Evolutionary conservation across 2,888 invertebrate genomes (phyloP).

Genomic region (Biston stratarius): DNA sequence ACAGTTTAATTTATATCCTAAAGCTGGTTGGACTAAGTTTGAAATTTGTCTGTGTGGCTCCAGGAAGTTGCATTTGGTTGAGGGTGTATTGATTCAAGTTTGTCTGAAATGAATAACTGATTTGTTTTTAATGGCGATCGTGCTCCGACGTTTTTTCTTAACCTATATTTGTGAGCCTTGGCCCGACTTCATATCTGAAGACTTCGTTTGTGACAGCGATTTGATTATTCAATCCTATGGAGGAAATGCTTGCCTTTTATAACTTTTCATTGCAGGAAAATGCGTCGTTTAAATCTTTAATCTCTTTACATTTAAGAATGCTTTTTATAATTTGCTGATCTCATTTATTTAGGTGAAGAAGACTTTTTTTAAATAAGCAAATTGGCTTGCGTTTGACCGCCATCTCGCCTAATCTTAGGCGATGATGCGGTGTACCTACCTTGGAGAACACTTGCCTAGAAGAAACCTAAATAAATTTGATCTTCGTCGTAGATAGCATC

Average conservation of each 20-base stretch:
- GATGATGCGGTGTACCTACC: too few species aligned
- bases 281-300: neutral
- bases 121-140: slow-evolving; percentile 71
- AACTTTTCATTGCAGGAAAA: slow-evolving; percentile 2
- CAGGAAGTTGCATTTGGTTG: slow-evolving; percentile 61
- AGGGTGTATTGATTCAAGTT: slow-evolving; percentile 67
- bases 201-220: slow-evolving; percentile 43
- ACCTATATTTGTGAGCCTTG: slow-evolving; percentile 71
- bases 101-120: slow-evolving; percentile 62
- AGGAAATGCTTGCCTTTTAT: slow-evolving; percentile 20
- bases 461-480: too few species aligned
- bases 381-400: too few species aligned
- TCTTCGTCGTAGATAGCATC: too few species aligned
- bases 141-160: slow-evolving; percentile 64
- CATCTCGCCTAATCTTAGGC: too few species aligned
- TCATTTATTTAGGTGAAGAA: too few species aligned
- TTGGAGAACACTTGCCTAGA: too few species aligned
- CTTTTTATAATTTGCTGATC: too few species aligned
- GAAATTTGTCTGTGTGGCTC: slow-evolving; percentile 45
- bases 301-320: too few species aligned
- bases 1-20: slow-evolving; percentile 71
- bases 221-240: slow-evolving; percentile 39
- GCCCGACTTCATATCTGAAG: slow-evolving; percentile 51
- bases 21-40: slow-evolving; percentile 47
- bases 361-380: too few species aligned